Percentiles rank a stretch among this genome's conserved stretches.
Evolutionary conservation across 2,797 vertebrate genomes (phyloP).

Genomic region (Aphelocoma californica): DNA sequence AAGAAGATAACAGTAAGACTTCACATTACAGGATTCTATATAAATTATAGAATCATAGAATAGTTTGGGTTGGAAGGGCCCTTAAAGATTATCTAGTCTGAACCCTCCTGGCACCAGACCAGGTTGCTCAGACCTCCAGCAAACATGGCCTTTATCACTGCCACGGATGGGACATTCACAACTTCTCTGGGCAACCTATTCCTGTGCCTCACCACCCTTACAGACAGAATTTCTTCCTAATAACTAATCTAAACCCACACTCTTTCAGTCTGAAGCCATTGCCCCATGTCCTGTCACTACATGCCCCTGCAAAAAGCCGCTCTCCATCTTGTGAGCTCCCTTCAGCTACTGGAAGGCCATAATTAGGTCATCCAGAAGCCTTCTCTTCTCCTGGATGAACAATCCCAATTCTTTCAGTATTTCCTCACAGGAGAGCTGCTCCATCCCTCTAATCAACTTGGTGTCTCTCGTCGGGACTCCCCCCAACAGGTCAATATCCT

Average conservation of each 20-base stretch:
- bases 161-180: background rate
- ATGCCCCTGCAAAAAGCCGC: background rate
- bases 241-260: background rate
- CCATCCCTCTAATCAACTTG: background rate
- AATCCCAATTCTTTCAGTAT: background rate
- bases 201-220: background rate
- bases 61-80: background rate
- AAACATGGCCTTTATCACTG: background rate
- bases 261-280: background rate
- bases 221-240: background rate
- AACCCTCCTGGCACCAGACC: background rate
- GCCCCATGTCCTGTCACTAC: background rate
- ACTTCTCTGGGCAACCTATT: background rate
- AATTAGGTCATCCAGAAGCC: background rate
- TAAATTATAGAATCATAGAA: background rate
- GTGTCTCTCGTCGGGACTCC: rapidly evolving
- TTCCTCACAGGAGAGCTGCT: background rate
- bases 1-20: background rate
- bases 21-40: background rate
- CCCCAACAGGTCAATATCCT: background rate
- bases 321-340: background rate
- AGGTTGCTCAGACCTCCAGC: background rate
- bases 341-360: background rate
- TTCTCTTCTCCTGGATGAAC: background rate
- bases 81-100: background rate